These are phyloP conservation scores for Copidosoma aretas DNA, from an alignment of 2,888 invertebrate species.

Conservation along the genomic window DNA sequence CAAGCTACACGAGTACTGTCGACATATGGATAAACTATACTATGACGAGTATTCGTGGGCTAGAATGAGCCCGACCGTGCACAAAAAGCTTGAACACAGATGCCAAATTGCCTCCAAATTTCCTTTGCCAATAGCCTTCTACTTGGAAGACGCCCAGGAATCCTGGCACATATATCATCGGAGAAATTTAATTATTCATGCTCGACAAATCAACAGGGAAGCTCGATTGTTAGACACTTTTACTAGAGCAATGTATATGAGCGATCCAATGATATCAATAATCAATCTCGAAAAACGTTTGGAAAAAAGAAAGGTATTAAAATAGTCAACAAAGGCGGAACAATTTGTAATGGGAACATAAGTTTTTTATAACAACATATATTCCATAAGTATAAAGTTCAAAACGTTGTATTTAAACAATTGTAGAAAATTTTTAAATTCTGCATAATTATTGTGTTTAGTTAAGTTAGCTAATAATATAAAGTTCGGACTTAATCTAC, in stretches of 20 bases:
- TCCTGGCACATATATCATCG: conserved; percentile 3
- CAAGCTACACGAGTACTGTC: background rate
- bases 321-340: too few relatives aligned
- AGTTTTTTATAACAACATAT: too few relatives aligned
- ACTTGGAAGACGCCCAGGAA: conserved; percentile 3
- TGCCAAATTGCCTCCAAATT: conserved; percentile 2
- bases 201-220: conserved; percentile 1
- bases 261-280: background rate
- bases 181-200: background rate
- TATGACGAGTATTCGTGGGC: conserved; percentile 10
- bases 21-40: background rate
- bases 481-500: too few relatives aligned
- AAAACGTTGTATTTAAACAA: too few relatives aligned
- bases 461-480: too few relatives aligned
- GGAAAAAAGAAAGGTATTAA: too few relatives aligned
- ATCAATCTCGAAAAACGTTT: too few relatives aligned
- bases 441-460: too few relatives aligned
- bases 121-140: background rate
- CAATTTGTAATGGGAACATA: too few relatives aligned
- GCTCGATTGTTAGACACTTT: background rate
- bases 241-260: background rate
- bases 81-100: background rate
- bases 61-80: conserved; percentile 5
- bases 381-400: too few relatives aligned
- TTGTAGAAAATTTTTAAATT: too few relatives aligned